phyloP scores from a whole-genome alignment of 2,113 vertebrate species.

The Ploceus nigricollis region DNA sequence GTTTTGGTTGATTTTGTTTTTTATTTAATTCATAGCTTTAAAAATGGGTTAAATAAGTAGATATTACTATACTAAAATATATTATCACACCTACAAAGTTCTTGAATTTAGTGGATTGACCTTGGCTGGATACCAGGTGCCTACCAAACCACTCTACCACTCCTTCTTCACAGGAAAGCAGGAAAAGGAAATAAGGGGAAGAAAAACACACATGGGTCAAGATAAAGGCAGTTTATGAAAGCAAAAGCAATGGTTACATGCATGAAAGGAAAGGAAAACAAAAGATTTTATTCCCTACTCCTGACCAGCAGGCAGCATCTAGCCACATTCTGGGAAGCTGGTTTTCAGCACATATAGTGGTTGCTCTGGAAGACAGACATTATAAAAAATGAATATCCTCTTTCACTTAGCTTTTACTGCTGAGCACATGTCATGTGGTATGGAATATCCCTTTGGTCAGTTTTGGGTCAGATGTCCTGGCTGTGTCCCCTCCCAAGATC shows the following conservation, averaged over 20 bases:
- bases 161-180: not conserved
- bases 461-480: not conserved
- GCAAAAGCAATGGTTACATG: not conserved
- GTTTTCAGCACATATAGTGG: accelerated
- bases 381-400: accelerated
- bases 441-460: no score
- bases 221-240: not conserved
- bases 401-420: not conserved
- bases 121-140: not conserved
- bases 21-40: not conserved
- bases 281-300: not conserved
- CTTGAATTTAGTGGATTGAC: not conserved
- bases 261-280: not conserved
- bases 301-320: not conserved
- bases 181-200: not conserved
- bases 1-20: not conserved
- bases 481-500: not conserved
- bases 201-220: not conserved
- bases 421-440: not conserved
- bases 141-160: not conserved
- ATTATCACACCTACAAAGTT: not conserved
- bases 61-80: not conserved
- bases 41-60: not conserved
- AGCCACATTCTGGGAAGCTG: not conserved
- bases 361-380: not conserved